These are phyloP conservation scores for Hydraecia micacea DNA, from an alignment of 2,888 invertebrate genomes.

Conservation along the genomic window DNA sequence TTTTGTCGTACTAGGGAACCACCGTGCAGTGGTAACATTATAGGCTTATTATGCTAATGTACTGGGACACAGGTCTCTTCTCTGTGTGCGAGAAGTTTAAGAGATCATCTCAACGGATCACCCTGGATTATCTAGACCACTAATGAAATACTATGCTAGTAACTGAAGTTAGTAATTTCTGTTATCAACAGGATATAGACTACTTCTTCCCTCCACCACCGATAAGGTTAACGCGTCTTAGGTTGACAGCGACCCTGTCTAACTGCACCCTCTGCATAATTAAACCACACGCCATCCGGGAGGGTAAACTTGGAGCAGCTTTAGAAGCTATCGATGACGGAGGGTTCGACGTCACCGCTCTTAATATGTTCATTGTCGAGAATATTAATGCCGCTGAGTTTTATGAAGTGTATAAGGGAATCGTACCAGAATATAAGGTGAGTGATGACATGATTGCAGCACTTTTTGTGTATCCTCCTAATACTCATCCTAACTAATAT, in stretches of 20 bases:
- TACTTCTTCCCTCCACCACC: slow-evolving; percentile 91
- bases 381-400: slow-evolving; percentile 97
- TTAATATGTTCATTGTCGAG: slow-evolving; percentile 95
- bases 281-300: slow-evolving; percentile 96
- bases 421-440: slow-evolving; percentile 93
- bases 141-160: neutral
- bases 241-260: slow-evolving; percentile 90
- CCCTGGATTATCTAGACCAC: neutral
- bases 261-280: slow-evolving; percentile 95
- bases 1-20: too few species aligned
- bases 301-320: slow-evolving; percentile 93
- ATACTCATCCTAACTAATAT: neutral
- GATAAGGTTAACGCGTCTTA: slow-evolving; percentile 79
- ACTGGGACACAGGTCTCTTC: neutral
- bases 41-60: neutral
- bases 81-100: neutral
- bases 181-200: slow-evolving; percentile 86
- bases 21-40: neutral
- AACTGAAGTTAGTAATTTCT: slow-evolving; percentile 12
- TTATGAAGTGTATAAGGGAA: slow-evolving; percentile 97
- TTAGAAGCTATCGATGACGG: slow-evolving; percentile 92
- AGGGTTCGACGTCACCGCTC: slow-evolving; percentile 94
- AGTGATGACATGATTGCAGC: neutral
- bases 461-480: neutral
- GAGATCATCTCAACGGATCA: neutral